Evolutionary conservation across 2,888 invertebrate genomes (phyloP).

Genomic region (Trisateles emortualis): DNA sequence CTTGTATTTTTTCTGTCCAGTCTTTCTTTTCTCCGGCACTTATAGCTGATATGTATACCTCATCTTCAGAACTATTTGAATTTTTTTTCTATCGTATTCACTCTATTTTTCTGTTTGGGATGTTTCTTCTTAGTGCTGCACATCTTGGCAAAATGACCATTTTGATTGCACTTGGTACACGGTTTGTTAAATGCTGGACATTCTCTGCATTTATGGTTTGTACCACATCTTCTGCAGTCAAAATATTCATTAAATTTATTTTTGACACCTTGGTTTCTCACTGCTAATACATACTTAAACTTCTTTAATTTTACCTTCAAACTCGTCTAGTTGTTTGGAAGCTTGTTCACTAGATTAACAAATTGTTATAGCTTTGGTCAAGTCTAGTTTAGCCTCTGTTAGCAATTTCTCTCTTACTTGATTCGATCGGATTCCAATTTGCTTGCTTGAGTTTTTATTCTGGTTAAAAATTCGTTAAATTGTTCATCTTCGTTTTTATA

Average conservation of each 20-base stretch:
- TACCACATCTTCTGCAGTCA: constrained; percentile 6
- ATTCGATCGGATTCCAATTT: constrained; percentile 8
- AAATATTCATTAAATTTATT: not conserved
- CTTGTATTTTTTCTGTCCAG: constrained; percentile 13
- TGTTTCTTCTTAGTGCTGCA: not conserved
- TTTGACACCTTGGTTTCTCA: not conserved
- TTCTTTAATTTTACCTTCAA: not conserved
- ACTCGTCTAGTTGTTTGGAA: constrained; percentile 13
- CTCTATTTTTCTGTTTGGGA: constrained; percentile 1
- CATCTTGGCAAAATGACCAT: constrained; percentile 5
- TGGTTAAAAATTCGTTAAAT: not conserved
- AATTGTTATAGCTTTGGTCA: constrained; percentile 25
- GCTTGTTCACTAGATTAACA: constrained; percentile 27
- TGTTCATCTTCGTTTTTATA: constrained; percentile 8
- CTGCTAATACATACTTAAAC: not conserved
- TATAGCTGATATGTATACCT: constrained; percentile 4
- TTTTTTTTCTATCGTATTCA: constrained; percentile 1
- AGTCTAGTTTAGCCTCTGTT: constrained; percentile 18
- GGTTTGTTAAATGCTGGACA: constrained; percentile 2
- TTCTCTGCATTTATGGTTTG: constrained; percentile 3
- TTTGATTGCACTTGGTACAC: constrained; percentile 7
- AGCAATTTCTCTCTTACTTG: constrained; percentile 8
- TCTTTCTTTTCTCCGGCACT: constrained; percentile 6
- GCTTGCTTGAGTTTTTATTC: not conserved
- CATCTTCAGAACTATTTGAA: constrained; percentile 4